Evolutionary conservation across 2,888 invertebrate genomes (phyloP).

Genomic region (Drosophila austrosaltans): DNA sequence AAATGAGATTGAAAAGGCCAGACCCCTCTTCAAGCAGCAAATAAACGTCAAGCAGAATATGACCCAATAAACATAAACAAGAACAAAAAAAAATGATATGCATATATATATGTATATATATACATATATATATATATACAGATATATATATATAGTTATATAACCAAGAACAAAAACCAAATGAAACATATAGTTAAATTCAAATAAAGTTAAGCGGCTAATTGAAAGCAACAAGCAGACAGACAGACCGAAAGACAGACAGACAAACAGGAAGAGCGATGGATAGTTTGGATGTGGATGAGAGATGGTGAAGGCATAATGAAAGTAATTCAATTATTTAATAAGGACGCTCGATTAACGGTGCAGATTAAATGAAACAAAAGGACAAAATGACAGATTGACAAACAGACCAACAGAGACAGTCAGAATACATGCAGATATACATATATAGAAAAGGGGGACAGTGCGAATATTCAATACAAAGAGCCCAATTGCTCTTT

Average conservation of each 20-base stretch:
- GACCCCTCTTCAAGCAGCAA: not conserved
- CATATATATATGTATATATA: constrained; percentile 39
- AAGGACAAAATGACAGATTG: not conserved
- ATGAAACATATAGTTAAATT: constrained; percentile 77
- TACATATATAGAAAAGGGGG: not conserved
- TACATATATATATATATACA: constrained; percentile 44
- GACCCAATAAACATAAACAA: constrained; percentile 4
- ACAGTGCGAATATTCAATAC: constrained; percentile 3
- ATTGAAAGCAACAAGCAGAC: constrained; percentile 33
- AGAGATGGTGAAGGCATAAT: not conserved
- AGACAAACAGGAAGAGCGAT: constrained; percentile 8
- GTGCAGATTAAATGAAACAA: constrained; percentile 20
- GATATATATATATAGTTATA: constrained; percentile 67
- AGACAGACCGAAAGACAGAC: constrained; percentile 5
- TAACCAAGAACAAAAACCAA: constrained; percentile 72
- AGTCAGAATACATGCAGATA: not conserved
- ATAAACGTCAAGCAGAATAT: constrained; percentile 34
- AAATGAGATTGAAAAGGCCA: constrained; percentile 25
- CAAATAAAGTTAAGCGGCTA: constrained; percentile 71
- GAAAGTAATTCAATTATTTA: constrained; percentile 62
- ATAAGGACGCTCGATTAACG: constrained; percentile 60
- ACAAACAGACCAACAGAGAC: constrained; percentile 6
- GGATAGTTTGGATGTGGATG: not conserved
- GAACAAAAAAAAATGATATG: not conserved
- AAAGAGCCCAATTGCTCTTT: constrained; percentile 3